Percentiles rank a stretch among this genome's conserved stretches.
phyloP scores from a whole-genome alignment of 2,113 vertebrate genomes.

The Lathamus discolor region DNA sequence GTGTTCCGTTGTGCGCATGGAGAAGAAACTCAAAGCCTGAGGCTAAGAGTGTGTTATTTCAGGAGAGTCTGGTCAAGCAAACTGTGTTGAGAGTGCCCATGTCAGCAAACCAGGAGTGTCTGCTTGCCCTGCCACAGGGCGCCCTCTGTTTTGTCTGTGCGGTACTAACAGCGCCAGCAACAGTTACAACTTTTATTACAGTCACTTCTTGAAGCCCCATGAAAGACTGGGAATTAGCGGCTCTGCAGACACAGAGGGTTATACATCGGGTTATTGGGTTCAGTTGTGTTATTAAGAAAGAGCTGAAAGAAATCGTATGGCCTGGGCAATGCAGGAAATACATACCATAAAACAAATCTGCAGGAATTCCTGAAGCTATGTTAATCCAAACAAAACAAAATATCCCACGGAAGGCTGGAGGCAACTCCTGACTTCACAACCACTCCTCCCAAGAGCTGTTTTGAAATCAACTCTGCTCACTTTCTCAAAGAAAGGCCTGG shows the following conservation, averaged over 20 bases:
- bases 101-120: neutral
- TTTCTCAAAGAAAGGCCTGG: neutral
- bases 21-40: neutral
- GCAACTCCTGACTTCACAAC: neutral
- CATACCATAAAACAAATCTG: conserved; percentile 5
- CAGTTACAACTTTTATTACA: neutral
- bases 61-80: neutral
- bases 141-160: neutral
- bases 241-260: neutral
- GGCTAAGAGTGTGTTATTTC: neutral
- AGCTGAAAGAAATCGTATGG: neutral
- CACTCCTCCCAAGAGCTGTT: neutral
- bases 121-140: neutral
- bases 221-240: neutral
- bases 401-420: neutral
- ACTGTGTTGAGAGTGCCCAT: accelerated
- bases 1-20: accelerated
- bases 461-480: neutral
- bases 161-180: neutral
- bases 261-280: neutral
- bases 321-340: conserved; percentile 9
- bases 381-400: conserved; percentile 41
- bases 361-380: neutral
- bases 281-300: neutral
- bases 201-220: neutral